These are phyloP conservation scores for Protula sp. DNA, from an alignment of 2,888 invertebrate species.

Conservation along the genomic window DNA sequence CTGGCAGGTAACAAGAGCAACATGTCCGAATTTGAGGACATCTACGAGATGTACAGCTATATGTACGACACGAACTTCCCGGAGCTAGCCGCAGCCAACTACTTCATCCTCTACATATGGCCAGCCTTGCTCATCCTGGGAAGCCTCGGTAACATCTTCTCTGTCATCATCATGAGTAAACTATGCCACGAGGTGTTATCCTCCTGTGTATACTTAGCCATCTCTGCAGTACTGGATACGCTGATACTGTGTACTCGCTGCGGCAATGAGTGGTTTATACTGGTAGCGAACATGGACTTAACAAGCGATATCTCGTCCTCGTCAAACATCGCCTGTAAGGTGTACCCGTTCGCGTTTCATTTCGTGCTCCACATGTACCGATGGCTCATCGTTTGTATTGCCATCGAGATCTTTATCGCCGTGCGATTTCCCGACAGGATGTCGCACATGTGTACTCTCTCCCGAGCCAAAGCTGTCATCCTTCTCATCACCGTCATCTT, in stretches of 20 bases:
- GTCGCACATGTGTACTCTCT: slow-evolving; percentile 35
- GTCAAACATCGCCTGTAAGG: slow-evolving; percentile 45
- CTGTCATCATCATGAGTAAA: neutral
- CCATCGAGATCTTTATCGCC: slow-evolving; percentile 39
- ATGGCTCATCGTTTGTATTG: slow-evolving; percentile 43
- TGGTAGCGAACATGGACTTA: slow-evolving; percentile 9
- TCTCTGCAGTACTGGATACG: neutral
- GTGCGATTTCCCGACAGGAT: slow-evolving; percentile 30
- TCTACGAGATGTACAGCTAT: too few species aligned
- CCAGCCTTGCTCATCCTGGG: neutral
- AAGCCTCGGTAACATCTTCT: neutral
- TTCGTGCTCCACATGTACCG: slow-evolving; percentile 36
- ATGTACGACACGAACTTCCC: too few species aligned
- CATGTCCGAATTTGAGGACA: too few species aligned
- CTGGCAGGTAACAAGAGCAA: too few species aligned
- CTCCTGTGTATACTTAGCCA: neutral
- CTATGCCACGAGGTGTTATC: neutral
- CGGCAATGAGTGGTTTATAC: neutral
- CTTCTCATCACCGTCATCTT: slow-evolving; percentile 44
- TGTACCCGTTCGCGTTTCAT: slow-evolving; percentile 40
- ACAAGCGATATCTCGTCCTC: slow-evolving; percentile 27
- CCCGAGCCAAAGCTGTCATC: slow-evolving; percentile 38
- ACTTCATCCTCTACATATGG: neutral
- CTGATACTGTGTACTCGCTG: neutral
- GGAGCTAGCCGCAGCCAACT: too few species aligned